Percentiles rank a stretch among this genome's conserved stretches.
phyloP scores from a whole-genome alignment of 1,140 invertebrate genomes.

The Acromyrmex echinatior region DNA sequence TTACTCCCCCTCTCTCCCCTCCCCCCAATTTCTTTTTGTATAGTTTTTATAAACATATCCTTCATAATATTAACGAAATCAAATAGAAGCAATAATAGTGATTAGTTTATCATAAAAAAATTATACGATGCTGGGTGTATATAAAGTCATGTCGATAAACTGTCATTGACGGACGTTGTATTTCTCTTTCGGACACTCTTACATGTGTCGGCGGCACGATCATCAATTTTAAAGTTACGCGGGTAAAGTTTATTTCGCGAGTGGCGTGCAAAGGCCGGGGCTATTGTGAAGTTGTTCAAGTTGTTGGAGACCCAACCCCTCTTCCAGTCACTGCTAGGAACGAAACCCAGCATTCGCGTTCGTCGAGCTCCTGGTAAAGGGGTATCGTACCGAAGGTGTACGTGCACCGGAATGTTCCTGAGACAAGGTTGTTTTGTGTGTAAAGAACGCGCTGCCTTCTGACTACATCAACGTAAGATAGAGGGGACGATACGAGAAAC shows the following conservation, averaged over 20 bases:
- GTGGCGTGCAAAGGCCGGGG: constrained; percentile 62
- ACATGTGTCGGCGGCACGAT: constrained; percentile 63
- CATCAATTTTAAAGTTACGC: constrained; percentile 82
- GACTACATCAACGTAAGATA: constrained; percentile 33
- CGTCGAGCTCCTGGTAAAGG: constrained; percentile 40
- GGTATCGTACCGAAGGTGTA: constrained; percentile 26
- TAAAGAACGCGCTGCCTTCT: constrained; percentile 16
- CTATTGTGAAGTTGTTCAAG: constrained; percentile 80
- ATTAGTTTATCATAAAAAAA: constrained; percentile 35
- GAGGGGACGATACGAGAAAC: constrained; percentile 13
- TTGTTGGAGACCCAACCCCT: constrained; percentile 62
- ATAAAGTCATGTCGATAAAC: constrained; percentile 28
- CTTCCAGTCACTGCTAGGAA: not conserved
- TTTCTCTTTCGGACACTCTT: constrained; percentile 60
- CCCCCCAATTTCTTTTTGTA: not conserved
- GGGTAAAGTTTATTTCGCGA: constrained; percentile 79
- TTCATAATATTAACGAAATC: not conserved
- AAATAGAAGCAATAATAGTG: constrained; percentile 48
- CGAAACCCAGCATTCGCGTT: constrained; percentile 67
- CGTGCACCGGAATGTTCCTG: constrained; percentile 23
- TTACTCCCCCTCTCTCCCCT: not conserved
- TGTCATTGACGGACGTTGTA: constrained; percentile 52
- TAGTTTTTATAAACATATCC: constrained; percentile 36
- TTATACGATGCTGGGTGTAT: not conserved
- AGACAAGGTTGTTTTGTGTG: constrained; percentile 31